phyloP scores from a whole-genome alignment of 2,113 vertebrate species.

The Nycticryphes semicollaris region DNA sequence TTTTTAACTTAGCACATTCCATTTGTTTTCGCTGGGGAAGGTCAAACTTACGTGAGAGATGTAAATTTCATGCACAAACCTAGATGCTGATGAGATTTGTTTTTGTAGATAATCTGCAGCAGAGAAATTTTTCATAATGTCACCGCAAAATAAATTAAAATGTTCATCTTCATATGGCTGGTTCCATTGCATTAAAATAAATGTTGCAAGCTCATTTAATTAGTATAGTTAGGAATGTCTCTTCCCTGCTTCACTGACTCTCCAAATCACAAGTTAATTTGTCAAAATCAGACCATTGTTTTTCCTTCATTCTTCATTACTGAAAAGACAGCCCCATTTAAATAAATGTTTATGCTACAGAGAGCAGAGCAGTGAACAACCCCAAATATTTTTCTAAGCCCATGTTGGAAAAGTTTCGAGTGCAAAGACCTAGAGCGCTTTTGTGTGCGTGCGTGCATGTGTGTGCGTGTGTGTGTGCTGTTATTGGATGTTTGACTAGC shows the following conservation, averaged over 20 bases:
- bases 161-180: slow-evolving; percentile 90
- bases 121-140: slow-evolving; percentile 88
- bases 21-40: slow-evolving; percentile 78
- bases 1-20: slow-evolving; percentile 76
- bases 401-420: slow-evolving; percentile 72
- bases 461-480: background rate
- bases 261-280: slow-evolving; percentile 92
- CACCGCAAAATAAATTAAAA: slow-evolving; percentile 89
- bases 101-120: slow-evolving; percentile 84
- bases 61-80: slow-evolving; percentile 80
- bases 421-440: background rate
- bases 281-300: slow-evolving; percentile 91
- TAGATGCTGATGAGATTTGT: slow-evolving; percentile 86
- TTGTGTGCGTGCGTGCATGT: background rate
- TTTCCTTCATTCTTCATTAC: slow-evolving; percentile 90
- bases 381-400: slow-evolving; percentile 83
- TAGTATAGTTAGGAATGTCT: slow-evolving; percentile 89
- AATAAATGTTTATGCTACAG: slow-evolving; percentile 89
- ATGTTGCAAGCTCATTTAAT: slow-evolving; percentile 91
- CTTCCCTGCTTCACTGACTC: slow-evolving; percentile 86
- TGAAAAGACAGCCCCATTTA: slow-evolving; percentile 85
- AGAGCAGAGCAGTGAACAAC: slow-evolving; percentile 80
- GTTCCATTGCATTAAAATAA: slow-evolving; percentile 90
- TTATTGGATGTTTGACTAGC: slow-evolving; percentile 73
- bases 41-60: slow-evolving; percentile 77